A percentile compares a stretch with the other conserved stretches of the same genome.
Evolutionary conservation across 2,113 vertebrate genomes (phyloP).

Genomic region (Dissostichus mawsoni): DNA sequence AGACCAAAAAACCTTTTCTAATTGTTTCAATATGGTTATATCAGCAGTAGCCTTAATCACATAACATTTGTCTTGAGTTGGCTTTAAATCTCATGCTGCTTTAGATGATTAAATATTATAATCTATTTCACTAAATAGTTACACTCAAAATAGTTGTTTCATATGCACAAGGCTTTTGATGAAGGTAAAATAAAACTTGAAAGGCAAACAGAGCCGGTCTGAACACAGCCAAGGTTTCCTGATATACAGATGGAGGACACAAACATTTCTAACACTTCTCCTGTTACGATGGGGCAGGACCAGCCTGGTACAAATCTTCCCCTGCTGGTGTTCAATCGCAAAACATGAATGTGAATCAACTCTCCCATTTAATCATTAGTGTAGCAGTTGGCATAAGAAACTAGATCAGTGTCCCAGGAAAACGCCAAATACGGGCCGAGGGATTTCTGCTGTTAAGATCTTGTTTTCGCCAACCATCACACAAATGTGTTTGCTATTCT

Average conservation of each 20-base stretch:
- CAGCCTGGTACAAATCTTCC: constrained; percentile 30
- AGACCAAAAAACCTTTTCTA: neutral
- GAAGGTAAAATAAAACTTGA: neutral
- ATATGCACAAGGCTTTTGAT: neutral
- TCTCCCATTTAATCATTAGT: neutral
- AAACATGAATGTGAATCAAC: neutral
- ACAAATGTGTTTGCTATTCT: neutral
- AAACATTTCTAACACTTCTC: neutral
- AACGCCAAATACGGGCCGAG: neutral
- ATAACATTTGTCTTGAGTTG: neutral
- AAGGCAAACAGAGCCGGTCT: neutral
- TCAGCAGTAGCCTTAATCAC: neutral
- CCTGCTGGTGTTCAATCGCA: constrained; percentile 37
- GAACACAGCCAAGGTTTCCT: constrained; percentile 15
- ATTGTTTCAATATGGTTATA: neutral
- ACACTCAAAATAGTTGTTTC: neutral
- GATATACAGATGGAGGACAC: neutral
- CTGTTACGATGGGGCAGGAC: neutral
- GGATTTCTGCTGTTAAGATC: neutral
- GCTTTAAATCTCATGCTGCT: neutral
- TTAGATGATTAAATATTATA: neutral
- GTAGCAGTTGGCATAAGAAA: neutral
- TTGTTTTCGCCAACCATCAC: neutral
- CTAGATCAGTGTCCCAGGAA: neutral
- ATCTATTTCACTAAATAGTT: constrained; percentile 14